phyloP scores from a whole-genome alignment of 2,797 vertebrate genomes.

The Microctenopoma stevenorrisi region DNA sequence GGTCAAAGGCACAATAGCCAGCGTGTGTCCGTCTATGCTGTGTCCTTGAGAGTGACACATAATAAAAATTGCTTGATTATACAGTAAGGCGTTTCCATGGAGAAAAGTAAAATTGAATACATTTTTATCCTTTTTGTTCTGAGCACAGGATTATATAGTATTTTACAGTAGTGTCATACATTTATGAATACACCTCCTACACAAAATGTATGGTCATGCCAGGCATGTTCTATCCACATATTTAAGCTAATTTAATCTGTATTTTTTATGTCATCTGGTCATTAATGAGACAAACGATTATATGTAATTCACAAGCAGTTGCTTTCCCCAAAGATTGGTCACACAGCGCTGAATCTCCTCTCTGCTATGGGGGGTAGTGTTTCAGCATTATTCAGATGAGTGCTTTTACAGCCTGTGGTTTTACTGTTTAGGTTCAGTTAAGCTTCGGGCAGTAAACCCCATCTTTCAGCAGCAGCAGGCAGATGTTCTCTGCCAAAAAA shows the following conservation, averaged over 20 bases:
- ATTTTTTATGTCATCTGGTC: not conserved
- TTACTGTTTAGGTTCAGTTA: too few relatives aligned
- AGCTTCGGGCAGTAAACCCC: too few relatives aligned
- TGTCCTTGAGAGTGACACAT: constrained; percentile 46
- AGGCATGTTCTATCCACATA: not conserved
- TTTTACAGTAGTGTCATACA: not conserved
- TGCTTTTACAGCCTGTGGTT: too few relatives aligned
- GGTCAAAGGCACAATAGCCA: constrained; percentile 27
- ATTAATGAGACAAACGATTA: not conserved
- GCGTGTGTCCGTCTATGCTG: constrained; percentile 20
- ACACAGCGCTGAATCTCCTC: not conserved
- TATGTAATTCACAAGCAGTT: not conserved
- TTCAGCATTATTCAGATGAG: not conserved
- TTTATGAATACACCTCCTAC: not conserved
- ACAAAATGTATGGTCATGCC: constrained; percentile 12
- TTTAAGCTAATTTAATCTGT: not conserved
- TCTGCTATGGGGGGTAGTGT: too few relatives aligned
- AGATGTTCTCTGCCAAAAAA: too few relatives aligned
- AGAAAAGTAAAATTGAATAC: constrained; percentile 1
- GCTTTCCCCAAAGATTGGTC: not conserved
- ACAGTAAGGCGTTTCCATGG: constrained; percentile 15
- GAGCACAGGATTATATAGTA: not conserved
- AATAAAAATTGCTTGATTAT: constrained; percentile 36
- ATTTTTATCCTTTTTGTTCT: constrained; percentile 1
- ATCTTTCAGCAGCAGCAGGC: too few relatives aligned